Evolutionary conservation across 2,797 vertebrate species (phyloP).

Genomic region (Cottoperca gobio): DNA sequence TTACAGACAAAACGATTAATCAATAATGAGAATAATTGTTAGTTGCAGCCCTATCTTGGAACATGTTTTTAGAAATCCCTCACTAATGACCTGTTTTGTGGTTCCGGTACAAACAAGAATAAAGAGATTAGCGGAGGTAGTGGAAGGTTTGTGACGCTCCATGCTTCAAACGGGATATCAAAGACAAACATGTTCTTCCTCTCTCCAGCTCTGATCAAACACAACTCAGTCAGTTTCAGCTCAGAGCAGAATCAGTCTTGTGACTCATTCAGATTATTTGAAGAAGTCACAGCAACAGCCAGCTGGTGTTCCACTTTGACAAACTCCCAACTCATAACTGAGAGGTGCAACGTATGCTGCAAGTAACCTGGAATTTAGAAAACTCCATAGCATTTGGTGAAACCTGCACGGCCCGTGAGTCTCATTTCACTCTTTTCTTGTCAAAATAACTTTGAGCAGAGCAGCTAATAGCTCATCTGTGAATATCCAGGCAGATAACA

Average conservation of each 20-base stretch:
- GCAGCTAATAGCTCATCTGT: not conserved
- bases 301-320: slow-evolving; percentile 42
- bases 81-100: not conserved
- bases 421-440: not conserved
- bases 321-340: not conserved
- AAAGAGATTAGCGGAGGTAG: not conserved
- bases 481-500: not conserved
- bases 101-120: not conserved
- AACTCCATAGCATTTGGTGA: not conserved
- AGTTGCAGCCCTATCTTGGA: not conserved
- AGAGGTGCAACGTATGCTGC: not conserved
- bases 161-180: not conserved
- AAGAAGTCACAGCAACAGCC: slow-evolving; percentile 32
- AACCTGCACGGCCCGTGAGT: not conserved
- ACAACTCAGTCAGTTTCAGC: not conserved
- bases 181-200: not conserved
- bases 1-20: too few relatives aligned
- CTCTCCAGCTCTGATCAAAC: not conserved
- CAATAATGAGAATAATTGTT: too few relatives aligned
- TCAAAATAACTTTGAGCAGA: not conserved
- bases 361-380: slow-evolving; percentile 2
- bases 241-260: not conserved
- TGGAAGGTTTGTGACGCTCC: not conserved
- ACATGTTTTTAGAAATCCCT: not conserved
- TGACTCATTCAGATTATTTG: slow-evolving; percentile 29